Evolutionary conservation across 2,113 vertebrate genomes (phyloP).

Genomic region (Melierax canorus): DNA sequence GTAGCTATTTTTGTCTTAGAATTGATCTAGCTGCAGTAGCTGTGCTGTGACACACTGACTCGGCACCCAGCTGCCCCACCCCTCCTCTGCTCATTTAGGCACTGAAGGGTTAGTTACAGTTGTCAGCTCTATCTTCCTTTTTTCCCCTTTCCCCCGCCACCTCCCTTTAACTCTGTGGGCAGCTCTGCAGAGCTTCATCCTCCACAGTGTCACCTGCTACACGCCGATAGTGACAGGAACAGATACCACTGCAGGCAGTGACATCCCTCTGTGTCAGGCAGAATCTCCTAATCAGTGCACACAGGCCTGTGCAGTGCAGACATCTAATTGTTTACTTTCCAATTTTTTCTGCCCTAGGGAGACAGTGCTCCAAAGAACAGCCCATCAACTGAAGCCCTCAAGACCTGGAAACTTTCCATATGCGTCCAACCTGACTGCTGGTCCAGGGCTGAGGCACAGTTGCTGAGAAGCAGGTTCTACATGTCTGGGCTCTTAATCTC

Average conservation of each 20-base stretch:
- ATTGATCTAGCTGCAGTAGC: constrained; percentile 46
- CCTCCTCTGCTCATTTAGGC: neutral
- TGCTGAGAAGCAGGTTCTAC: neutral
- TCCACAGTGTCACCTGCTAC: constrained; percentile 3
- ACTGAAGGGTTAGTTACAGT: neutral
- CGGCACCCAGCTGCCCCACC: neutral
- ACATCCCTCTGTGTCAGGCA: constrained; percentile 17
- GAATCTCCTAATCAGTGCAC: constrained; percentile 25
- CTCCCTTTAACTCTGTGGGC: neutral
- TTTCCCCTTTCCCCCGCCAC: neutral
- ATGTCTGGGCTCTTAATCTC: neutral
- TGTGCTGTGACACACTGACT: neutral
- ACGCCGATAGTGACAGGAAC: constrained; percentile 17
- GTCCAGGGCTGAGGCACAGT: neutral
- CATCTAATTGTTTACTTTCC: constrained; percentile 48
- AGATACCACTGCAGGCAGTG: constrained; percentile 46
- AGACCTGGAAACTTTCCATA: constrained; percentile 8
- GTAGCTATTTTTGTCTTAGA: constrained; percentile 51
- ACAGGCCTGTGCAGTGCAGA: neutral
- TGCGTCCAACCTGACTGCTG: neutral
- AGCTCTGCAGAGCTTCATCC: neutral
- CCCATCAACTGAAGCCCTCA: neutral
- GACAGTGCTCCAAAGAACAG: constrained; percentile 13
- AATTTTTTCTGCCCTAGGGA: constrained; percentile 39
- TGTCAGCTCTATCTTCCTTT: neutral